Base-by-base conservation (phyloP, 2,113 vertebrate genomes). In the Paramormyrops kingsleyae region DNA sequence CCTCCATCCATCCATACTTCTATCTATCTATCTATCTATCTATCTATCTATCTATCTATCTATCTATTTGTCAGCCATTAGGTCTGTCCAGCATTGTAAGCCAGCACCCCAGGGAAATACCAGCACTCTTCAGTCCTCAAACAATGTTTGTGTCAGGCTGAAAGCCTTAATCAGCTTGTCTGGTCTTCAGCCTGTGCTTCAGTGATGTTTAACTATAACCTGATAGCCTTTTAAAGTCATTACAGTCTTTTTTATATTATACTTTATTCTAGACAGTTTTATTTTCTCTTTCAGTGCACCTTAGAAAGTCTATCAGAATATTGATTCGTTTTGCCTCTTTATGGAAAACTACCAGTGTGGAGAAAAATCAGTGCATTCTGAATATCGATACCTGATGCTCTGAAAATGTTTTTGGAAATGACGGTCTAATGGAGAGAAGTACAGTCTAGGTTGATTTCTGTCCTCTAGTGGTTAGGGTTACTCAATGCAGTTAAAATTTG, bases 131-230 rank as follows among this genome's bases (percentile, higher is more conserved):
- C 9, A 87, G 5, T 87, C 50, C 47, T 87, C 85, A 87, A 19
- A 56, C 85, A 87, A 27, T 31, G 49, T 87, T 39, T 35, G 27
- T 87, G 50, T 87, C 50, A 0, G 85, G 31, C 85, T 87, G 47
- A 87, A 39, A 87, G 85, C 85, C 50, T 53, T 87, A 56, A 56
- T 53, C 85, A 53, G 49, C n/a, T 53, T 87, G 31, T 53, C n/a
- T 17, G 49, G n/a, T 53, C 50, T 87, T 24, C 85, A 19, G 85
- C 27, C 13, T 87, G 4, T 42, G 85, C 17, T 53, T 35, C 50
- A 7, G n/a, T 87, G 50, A 87, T 52, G 53, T 87, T 87, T 56
- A 35, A 31, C n/a, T 24, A 1, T 27, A 87, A 87, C 53, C 49
- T 35, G 27, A 87, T 42, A 52, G n/a, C n/a, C 85, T 53, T 53